phyloP scores from a whole-genome alignment of 2,888 invertebrate genomes.

The Nomada flava region DNA sequence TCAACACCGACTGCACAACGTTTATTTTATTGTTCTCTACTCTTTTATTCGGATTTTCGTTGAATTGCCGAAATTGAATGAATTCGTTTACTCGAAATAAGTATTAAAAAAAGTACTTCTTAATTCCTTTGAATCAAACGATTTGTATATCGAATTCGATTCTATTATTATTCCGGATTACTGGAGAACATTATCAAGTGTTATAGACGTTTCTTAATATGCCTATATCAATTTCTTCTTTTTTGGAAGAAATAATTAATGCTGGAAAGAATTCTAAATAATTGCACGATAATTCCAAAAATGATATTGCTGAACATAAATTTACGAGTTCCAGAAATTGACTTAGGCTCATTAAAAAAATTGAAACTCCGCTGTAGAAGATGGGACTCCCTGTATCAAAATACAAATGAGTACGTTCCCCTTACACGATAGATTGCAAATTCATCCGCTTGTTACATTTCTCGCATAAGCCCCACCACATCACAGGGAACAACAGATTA shows the following conservation, averaged over 20 bases:
- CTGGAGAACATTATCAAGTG: too few species aligned
- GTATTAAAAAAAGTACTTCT: too few species aligned
- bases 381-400: neutral
- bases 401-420: neutral
- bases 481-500: neutral
- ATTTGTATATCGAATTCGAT: too few species aligned
- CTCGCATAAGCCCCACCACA: neutral
- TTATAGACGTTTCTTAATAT: too few species aligned
- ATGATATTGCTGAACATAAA: too few species aligned
- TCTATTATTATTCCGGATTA: too few species aligned
- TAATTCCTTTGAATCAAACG: too few species aligned
- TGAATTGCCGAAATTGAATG: neutral
- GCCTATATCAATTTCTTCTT: neutral
- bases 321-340: too few species aligned
- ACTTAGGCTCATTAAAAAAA: too few species aligned
- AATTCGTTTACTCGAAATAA: neutral
- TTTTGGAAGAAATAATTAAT: too few species aligned
- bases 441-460: conserved; percentile 6
- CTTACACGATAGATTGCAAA: conserved; percentile 1
- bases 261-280: too few species aligned
- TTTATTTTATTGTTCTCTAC: conserved; percentile 14
- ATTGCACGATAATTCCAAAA: too few species aligned
- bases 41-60: conserved; percentile 8
- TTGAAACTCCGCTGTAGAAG: neutral
- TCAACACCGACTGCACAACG: conserved; percentile 35